Evolutionary conservation across 2,888 invertebrate species (phyloP), one percentile per base, ranked within the genome.

Genomic region (Synanthedon tipuliformis): DNA sequence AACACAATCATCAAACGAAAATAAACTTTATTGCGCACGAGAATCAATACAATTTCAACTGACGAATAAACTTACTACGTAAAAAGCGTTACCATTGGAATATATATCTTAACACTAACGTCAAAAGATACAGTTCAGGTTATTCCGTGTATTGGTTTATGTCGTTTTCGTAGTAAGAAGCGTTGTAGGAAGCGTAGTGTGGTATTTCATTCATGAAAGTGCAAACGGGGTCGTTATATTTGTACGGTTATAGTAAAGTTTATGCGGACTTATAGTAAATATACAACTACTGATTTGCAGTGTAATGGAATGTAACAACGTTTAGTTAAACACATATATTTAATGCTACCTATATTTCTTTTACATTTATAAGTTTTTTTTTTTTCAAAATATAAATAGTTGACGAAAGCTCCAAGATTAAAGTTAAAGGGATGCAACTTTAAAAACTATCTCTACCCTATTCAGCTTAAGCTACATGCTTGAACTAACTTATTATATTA

Each of bases 181-280:
- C 34, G 11, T 48, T 52, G 48, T 48, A 52, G 53, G 57, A 56
- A 56, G 41, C 57, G 50, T 8, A 54, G 48, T 52, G 52, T 50
- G 56, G 56, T 54, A 56, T 58, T 63, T 59, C 64, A 64, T 64
- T 63, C 64, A 64, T 61, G 56, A 61, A 34, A 61, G 56, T 61
- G 57, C 54, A 54, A 56, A 55, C 53, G 57, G 55, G 54, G 56
- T 58, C 54, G 53, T 56, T 58, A 54, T 58, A 57, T 52, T 59
- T 55, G 54, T 56, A 55, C 16, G 49, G 13, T 45, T 45, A 23
- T 49, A 49, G 49, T 49, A 49, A 49, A 45, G 34, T 45, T 45
- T 16, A 16, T 49, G 49, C 49, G 49, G 13, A 49, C 10, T 45
- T 45, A 45, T 45, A 45, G 7, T 8, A 34, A 10, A 34, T 45